Conservation (phyloP, 2,113 vertebrate species). For the Labeo catla region DNA sequence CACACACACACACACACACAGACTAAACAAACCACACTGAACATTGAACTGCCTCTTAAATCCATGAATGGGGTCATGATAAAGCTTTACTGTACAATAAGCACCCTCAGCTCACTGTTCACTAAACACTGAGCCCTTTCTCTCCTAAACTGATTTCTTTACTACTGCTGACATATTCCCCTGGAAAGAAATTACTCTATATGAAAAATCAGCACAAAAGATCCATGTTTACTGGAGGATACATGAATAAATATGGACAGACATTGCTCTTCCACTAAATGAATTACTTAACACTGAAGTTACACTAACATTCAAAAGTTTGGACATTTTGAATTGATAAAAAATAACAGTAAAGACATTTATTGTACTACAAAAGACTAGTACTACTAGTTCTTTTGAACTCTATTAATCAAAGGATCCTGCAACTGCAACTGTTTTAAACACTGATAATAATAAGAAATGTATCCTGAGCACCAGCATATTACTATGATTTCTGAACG, state of each 20-base stretch:
- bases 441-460: neutral
- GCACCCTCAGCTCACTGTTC: neutral
- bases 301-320: neutral
- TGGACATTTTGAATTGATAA: neutral
- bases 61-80: neutral
- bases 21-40: neutral
- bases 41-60: neutral
- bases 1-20: constrained; percentile 4
- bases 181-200: neutral
- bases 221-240: neutral
- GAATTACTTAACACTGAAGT: neutral
- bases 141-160: neutral
- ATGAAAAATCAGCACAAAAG: neutral
- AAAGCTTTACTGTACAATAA: constrained; percentile 2
- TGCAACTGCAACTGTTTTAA: neutral
- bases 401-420: neutral
- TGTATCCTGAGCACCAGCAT: neutral
- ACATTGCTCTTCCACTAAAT: neutral
- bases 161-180: neutral
- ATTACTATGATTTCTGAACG: neutral
- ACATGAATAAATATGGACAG: neutral
- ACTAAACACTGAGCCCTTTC: neutral
- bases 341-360: neutral
- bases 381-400: neutral
- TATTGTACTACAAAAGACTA: neutral